Base-by-base conservation (phyloP, 2,797 vertebrate genomes). In the Sternarchorhynchus goeldii region DNA sequence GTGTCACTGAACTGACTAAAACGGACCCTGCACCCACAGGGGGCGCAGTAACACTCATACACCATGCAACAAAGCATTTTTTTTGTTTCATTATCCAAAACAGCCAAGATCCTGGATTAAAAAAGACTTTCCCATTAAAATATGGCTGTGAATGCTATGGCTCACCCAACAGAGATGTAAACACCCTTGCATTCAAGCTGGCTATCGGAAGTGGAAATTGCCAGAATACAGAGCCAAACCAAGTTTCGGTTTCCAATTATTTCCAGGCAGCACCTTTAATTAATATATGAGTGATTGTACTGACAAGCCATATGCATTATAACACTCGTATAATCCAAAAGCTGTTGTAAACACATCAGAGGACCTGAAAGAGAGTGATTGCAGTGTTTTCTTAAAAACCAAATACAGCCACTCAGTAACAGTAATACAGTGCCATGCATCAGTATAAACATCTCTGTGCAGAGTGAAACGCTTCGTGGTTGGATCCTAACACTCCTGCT, bases 1-100 rank as follows among this genome's bases (percentile, higher is more conserved):
- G 45, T 50, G 12, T 12, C 45, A 14, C 45, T 50, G 45, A 50
- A 50, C 10, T 14, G 45, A 50, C 41, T 45, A 10, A 50, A 50
- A 50, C 10, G 14, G 16, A 10, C 45, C 14, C 10, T 50, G 45
- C 12, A 50, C 45, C 45, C 3, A 50, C 14, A 50, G 45, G 8
- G 12, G 45, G 45, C 14, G 6, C 77, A 60, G 6, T 7, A 66
- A 36, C 62, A 36, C 21, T 53, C 6, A 16, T 16, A 3, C 41
- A 60, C 63, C n/a, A 41, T 57, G 34, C 36, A 53, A n/a, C 63
- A 17, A 71, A 70, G 45, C 62, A 71, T 56, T 36, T 64, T 76
- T 77, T 17, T 29, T 70, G 16, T 64, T 64, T 77, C 58, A 63
- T 63, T 77, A 63, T n/a, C 41, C 58, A 25, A 8, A 50, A 17